Base-by-base conservation (phyloP, 2,797 vertebrate species). In the Pangasius djambal region DNA sequence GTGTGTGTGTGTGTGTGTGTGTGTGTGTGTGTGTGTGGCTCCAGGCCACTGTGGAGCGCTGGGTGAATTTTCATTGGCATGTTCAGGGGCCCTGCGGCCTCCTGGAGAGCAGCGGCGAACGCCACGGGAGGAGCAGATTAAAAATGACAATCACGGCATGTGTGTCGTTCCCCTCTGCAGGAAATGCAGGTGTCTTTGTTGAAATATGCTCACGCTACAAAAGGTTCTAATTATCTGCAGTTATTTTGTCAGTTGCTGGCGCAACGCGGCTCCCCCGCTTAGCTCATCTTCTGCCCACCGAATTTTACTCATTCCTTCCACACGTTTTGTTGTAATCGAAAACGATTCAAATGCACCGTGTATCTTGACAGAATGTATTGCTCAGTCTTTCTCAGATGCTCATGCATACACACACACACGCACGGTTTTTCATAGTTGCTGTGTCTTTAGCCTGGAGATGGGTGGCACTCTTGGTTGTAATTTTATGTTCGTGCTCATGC, bases 131-230 rank as follows among this genome's bases (percentile, higher is more conserved):
- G 88, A 91, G 92, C 91, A 96, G 95, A 96, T 96, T 95, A 96
- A 96, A 96, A 96, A 96, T 96, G 95, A 96, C 95, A 96, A 95
- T 96, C 95, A 95, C 95, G 75, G n/a, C 95, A 93, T 92, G 94
- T 95, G 96, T 94, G 94, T 92, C 95, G 93, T 94, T 94, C 93
- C 94, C 94, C 94, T 93, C 95, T 93, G 93, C 95, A 93, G 95
- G 96, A 96, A 96, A 94, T 94, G 95, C 96, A 97, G 96, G 96
- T 97, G 96, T 95, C 95, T 96, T 96, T 96, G 95, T 96, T 95
- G 95, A 95, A 96, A 96, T 95, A 95, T 94, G 95, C 94, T 95
- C 96, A 89, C 94, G 91, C 94, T 95, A 96, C 95, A 96, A 96
- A 96, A 96, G 95, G 95, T 95, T 94, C 95, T 96, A 96, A 96